A percentile compares a stretch with the other conserved stretches of the same genome.
Evolutionary conservation across 37 sponge, comb jelly and placozoan species (phyloP).

Genomic region (Crambe crambe): DNA sequence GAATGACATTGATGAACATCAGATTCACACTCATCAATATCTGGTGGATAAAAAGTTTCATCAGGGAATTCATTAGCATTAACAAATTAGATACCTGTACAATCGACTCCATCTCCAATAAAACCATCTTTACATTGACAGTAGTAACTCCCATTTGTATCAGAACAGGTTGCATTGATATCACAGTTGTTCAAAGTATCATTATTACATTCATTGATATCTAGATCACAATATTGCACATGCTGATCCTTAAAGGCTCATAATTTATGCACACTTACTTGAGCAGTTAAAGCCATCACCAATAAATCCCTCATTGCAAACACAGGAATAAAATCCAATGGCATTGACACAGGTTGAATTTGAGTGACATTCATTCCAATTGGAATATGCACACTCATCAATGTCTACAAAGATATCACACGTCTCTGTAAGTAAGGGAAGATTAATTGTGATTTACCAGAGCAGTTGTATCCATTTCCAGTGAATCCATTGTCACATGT

Average conservation of each 20-base stretch:
- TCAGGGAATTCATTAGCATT: no score
- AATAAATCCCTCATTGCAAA: conserved; percentile 28
- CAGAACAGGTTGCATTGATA: conserved; percentile 11
- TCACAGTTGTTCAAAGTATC: neutral
- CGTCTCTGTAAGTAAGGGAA: no score
- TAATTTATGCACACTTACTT: neutral
- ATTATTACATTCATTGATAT: conserved; percentile 40
- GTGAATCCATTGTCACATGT: no score
- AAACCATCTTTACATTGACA: conserved; percentile 42
- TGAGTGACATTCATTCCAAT: neutral
- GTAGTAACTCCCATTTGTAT: conserved; percentile 8
- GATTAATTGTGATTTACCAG: no score
- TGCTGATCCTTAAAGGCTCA: neutral
- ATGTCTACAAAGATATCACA: conserved; percentile 13
- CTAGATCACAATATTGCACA: neutral
- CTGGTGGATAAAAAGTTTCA: no score
- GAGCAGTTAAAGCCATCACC: conserved; percentile 40
- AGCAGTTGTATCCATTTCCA: no score
- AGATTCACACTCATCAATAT: neutral
- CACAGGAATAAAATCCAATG: conserved; percentile 36
- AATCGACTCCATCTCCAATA: conserved; percentile 3
- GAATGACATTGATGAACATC: no score
- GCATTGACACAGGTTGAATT: conserved; percentile 35
- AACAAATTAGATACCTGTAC: no score
- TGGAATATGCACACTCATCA: conserved; percentile 29